Base-by-base conservation (phyloP, 2,888 invertebrate genomes). In the Limnephilus lunatus region DNA sequence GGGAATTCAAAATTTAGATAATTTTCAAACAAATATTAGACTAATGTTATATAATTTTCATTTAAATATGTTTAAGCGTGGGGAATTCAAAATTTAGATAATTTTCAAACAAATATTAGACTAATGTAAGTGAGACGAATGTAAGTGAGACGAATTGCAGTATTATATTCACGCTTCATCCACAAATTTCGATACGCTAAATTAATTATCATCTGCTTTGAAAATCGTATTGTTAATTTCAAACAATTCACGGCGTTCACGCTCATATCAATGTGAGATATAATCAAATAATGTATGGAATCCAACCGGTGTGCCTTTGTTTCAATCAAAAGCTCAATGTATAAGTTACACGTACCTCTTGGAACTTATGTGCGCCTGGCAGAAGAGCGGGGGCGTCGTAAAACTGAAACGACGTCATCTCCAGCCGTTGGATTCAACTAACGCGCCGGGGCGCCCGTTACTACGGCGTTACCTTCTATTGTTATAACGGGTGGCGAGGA, bases 341-440 rank as follows among this genome's bases (percentile, higher is more conserved):
- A 91, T 80, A 83, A 89, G 85, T 83, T 89, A 82, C 89, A 87
- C 91, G 82, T 90, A 87, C 86, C 81, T 83, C 83, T n/a, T 31
- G 85, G 83, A 89, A 91, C 89, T 91, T 91, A 91, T 91, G 91
- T 89, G 80, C 83, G 83, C 83, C 91, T 85, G 88, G 39, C 87
- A 53, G 83, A 93, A 81, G 92, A 93, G 90, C 91, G 92, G 90
- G 93, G 92, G 92, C 90, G 93, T 94, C 93, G 94, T 93, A 94
- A 94, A 93, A 93, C 92, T 93, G 93, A 92, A 93, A 94, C 93
- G 92, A 93, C 93, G 93, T 91, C 93, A 94, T 92, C 93, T 94
- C 92, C 94, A 94, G 94, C 94, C 93, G 94, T 94, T 94, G 93
- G 93, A 94, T 93, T 94, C 94, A 94, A 94, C 94, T 94, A 94